A percentile compares a stretch with the other conserved stretches of the same genome.
Conservation (phyloP, 2,797 vertebrate species). For the Poeciliopsis presidionis region DNA sequence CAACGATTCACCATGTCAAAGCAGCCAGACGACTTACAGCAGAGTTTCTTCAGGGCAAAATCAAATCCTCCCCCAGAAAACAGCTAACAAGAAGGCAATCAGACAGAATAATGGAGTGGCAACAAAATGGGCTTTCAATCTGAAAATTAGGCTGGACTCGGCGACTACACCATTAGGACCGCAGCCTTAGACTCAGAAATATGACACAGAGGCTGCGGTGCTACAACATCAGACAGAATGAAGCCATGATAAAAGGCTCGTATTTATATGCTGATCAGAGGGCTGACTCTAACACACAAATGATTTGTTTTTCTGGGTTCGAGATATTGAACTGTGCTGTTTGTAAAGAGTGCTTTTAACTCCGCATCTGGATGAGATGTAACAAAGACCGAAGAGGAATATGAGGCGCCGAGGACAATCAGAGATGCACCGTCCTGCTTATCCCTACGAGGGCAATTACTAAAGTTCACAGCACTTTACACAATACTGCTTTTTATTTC, state of each 20-base stretch:
- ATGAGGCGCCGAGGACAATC: conserved; percentile 9
- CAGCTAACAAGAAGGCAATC: conserved; percentile 48
- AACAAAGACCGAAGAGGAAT: conserved; percentile 10
- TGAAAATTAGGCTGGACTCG: conserved; percentile 31
- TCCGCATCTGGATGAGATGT: conserved; percentile 12
- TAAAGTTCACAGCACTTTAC: conserved; percentile 18
- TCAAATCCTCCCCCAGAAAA: conserved; percentile 47
- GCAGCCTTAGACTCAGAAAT: conserved; percentile 11
- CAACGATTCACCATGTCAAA: conserved; percentile 18
- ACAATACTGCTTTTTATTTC: conserved; percentile 12
- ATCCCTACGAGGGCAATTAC: conserved; percentile 1
- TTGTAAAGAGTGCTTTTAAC: conserved; percentile 17
- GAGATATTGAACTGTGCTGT: conserved; percentile 24
- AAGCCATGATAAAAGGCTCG: conserved; percentile 9
- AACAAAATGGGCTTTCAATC: conserved; percentile 47
- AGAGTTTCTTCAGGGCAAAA: conserved; percentile 30
- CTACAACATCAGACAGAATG: conserved; percentile 14
- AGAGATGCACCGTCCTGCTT: not conserved
- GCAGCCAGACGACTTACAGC: conserved; percentile 14
- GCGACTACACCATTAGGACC: conserved; percentile 14
- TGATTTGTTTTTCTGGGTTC: conserved; percentile 23
- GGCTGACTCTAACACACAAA: conserved; percentile 8
- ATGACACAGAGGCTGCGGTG: conserved; percentile 2
- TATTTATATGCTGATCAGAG: conserved; percentile 14
- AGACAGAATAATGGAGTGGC: conserved; percentile 48